Evolutionary conservation across 2,113 vertebrate genomes (phyloP).

Genomic region (Scomber scombrus): DNA sequence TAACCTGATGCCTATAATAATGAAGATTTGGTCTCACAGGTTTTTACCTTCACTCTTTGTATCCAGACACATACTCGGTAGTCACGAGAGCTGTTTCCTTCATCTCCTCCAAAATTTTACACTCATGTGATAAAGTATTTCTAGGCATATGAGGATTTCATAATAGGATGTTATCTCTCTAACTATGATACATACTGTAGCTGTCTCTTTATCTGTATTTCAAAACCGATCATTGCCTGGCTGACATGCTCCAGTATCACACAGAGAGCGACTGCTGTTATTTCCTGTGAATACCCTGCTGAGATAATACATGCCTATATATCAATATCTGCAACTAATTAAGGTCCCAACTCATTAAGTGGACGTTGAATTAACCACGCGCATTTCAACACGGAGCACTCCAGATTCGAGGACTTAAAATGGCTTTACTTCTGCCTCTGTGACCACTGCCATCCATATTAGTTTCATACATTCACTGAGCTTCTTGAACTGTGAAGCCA

Average conservation of each 20-base stretch:
- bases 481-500: constrained; percentile 49
- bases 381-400: background rate
- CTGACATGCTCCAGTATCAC: constrained; percentile 6
- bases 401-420: constrained; percentile 25
- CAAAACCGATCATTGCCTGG: constrained; percentile 14
- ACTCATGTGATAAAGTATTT: constrained; percentile 20
- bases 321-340: constrained; percentile 21
- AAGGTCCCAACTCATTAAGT: constrained; percentile 33
- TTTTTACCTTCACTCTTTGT: constrained; percentile 10
- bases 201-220: constrained; percentile 4
- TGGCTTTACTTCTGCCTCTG: constrained; percentile 28
- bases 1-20: constrained; percentile 1
- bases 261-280: background rate
- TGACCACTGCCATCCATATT: background rate
- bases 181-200: background rate
- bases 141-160: constrained; percentile 20
- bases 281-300: background rate
- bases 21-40: constrained; percentile 7
- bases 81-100: background rate
- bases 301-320: constrained; percentile 33
- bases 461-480: constrained; percentile 25
- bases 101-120: constrained; percentile 12
- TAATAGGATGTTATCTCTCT: constrained; percentile 17
- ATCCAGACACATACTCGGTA: constrained; percentile 28
- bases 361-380: constrained; percentile 35